Conservation (phyloP, 1,140 invertebrate genomes). For the Tenebrio molitor region DNA sequence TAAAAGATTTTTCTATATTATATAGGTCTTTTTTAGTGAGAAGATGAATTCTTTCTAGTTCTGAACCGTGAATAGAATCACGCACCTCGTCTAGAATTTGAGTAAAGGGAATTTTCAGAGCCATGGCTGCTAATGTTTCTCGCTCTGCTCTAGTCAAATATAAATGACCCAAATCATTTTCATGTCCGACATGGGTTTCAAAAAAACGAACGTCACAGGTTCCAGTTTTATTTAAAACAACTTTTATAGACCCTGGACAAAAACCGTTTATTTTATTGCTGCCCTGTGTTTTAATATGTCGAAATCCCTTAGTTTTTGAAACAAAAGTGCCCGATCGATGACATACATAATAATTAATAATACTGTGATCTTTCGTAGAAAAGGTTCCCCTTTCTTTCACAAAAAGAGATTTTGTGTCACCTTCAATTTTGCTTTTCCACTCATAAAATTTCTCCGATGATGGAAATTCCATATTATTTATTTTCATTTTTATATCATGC, state of each 20-base stretch:
- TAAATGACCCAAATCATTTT: slow-evolving; percentile 49
- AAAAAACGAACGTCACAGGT: slow-evolving; percentile 38
- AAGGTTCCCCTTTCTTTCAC: not conserved
- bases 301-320: slow-evolving; percentile 38
- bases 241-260: slow-evolving; percentile 40
- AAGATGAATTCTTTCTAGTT: not conserved
- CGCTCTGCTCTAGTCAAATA: slow-evolving; percentile 36
- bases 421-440: not conserved
- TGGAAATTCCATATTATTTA: not conserved
- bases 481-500: too few species aligned
- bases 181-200: slow-evolving; percentile 50
- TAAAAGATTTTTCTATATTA: slow-evolving; percentile 46
- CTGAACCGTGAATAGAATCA: slow-evolving; percentile 3
- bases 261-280: slow-evolving; percentile 48
- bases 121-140: slow-evolving; percentile 46
- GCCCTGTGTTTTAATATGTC: slow-evolving; percentile 42
- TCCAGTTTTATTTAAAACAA: slow-evolving; percentile 5
- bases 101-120: slow-evolving; percentile 49
- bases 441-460: not conserved
- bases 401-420: not conserved
- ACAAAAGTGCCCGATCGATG: slow-evolving; percentile 8
- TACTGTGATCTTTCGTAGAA: not conserved
- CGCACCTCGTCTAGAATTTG: slow-evolving; percentile 49
- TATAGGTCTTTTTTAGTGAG: slow-evolving; percentile 49
- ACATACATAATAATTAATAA: not conserved